Conservation (phyloP, 1,140 invertebrate species). For the Potamilus streckersoni region DNA sequence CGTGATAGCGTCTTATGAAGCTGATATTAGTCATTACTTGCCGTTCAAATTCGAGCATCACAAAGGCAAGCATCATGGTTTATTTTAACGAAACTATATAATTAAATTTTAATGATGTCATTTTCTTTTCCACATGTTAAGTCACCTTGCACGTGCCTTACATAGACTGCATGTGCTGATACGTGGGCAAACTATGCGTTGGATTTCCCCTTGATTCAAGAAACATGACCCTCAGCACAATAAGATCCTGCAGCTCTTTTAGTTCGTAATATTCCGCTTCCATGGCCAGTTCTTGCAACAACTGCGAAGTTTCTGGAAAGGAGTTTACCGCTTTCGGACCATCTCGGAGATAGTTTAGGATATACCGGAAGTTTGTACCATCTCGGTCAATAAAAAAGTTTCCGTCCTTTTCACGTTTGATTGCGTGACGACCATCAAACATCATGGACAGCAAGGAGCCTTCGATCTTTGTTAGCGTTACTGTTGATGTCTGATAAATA, state of each 20-base stretch:
- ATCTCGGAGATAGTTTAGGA: constrained; percentile 43
- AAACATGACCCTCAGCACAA: too few relatives aligned
- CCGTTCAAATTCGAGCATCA: too few relatives aligned
- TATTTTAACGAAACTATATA: too few relatives aligned
- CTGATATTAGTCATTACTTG: too few relatives aligned
- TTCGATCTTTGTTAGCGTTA: constrained; percentile 44
- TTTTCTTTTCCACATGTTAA: too few relatives aligned
- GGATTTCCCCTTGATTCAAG: too few relatives aligned
- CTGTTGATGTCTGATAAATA: constrained; percentile 43
- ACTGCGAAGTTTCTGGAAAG: constrained; percentile 13
- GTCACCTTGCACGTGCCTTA: too few relatives aligned
- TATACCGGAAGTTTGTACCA: constrained; percentile 51
- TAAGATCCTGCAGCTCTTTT: constrained; percentile 9
- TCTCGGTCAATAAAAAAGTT: constrained; percentile 47
- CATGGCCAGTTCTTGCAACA: constrained; percentile 28
- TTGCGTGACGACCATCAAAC: constrained; percentile 50
- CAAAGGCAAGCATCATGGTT: too few relatives aligned
- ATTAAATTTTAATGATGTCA: too few relatives aligned
- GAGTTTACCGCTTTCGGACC: constrained; percentile 20
- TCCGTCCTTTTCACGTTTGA: constrained; percentile 31
- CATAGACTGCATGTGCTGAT: too few relatives aligned
- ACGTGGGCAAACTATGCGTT: too few relatives aligned
- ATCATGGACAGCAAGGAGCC: constrained; percentile 48
- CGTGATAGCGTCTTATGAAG: too few relatives aligned
- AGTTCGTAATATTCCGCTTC: constrained; percentile 39